Percentiles rank a stretch among this genome's conserved stretches.
Evolutionary conservation across 2,797 vertebrate species (phyloP).

Genomic region (Otolemur crassicaudatus): DNA sequence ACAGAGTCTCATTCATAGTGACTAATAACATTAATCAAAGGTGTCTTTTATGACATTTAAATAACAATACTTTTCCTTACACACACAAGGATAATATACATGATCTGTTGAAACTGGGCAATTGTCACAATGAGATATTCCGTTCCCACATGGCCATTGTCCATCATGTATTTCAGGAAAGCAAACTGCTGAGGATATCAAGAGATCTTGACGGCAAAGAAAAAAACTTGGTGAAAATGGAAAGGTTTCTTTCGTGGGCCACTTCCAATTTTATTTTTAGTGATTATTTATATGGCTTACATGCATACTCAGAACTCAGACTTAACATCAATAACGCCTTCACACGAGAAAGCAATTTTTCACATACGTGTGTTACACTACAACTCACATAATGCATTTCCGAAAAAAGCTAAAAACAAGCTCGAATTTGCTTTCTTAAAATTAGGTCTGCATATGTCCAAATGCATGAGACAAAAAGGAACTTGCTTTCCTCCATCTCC

Average conservation of each 20-base stretch:
- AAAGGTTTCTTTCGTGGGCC: slow-evolving; percentile 61
- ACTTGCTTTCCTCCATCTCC: not conserved
- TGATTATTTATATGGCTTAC: slow-evolving; percentile 69
- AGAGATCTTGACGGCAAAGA: slow-evolving; percentile 37
- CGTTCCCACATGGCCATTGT: slow-evolving; percentile 73
- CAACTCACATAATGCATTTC: slow-evolving; percentile 25
- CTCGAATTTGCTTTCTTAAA: not conserved
- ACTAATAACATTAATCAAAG: slow-evolving; percentile 82
- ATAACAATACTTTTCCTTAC: slow-evolving; percentile 82
- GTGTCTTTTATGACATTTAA: slow-evolving; percentile 73
- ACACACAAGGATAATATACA: slow-evolving; percentile 74
- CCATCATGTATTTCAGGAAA: slow-evolving; percentile 66
- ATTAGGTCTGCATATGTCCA: not conserved
- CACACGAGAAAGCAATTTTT: slow-evolving; percentile 68
- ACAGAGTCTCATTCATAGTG: slow-evolving; percentile 58
- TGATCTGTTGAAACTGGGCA: slow-evolving; percentile 68
- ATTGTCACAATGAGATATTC: slow-evolving; percentile 78
- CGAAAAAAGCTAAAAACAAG: not conserved
- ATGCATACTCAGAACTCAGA: slow-evolving; percentile 69
- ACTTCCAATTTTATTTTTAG: slow-evolving; percentile 68
- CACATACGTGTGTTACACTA: slow-evolving; percentile 38
- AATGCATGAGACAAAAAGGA: not conserved
- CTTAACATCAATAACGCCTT: slow-evolving; percentile 65
- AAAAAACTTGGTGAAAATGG: slow-evolving; percentile 65
- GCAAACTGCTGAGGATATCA: slow-evolving; percentile 60